These are phyloP conservation scores for Chionodraco myersi DNA, from an alignment of 2,113 vertebrate species.

Conservation along the genomic window DNA sequence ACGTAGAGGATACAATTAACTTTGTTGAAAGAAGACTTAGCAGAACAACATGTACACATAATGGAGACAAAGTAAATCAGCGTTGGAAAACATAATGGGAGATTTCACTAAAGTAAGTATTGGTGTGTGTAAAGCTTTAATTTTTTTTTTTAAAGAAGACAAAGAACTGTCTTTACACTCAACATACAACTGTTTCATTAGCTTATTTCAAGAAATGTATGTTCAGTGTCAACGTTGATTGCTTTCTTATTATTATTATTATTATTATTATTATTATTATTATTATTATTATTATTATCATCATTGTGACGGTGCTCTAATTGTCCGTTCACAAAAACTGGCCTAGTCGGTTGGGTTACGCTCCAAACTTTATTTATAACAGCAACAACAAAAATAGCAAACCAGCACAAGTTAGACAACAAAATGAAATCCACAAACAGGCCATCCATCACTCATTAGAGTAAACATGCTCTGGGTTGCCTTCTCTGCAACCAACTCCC, in stretches of 20 bases:
- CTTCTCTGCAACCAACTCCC: too few relatives aligned
- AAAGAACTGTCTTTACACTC: neutral
- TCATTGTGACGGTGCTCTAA: neutral
- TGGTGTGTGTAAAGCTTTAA: neutral
- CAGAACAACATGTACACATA: neutral
- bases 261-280: too few relatives aligned
- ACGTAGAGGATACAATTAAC: conserved; percentile 2
- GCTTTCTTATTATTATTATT: neutral
- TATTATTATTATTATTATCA: neutral
- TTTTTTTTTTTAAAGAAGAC: neutral
- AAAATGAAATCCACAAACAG: too few relatives aligned
- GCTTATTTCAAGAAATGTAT: neutral
- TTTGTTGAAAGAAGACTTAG: conserved; percentile 1
- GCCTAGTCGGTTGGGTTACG: too few relatives aligned
- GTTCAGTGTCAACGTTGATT: neutral
- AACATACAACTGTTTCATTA: neutral
- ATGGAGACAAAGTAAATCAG: neutral
- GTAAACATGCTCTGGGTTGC: too few relatives aligned
- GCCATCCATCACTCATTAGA: too few relatives aligned
- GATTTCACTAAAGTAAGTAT: neutral
- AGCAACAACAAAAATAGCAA: too few relatives aligned
- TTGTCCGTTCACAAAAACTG: too few relatives aligned
- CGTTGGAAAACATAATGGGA: neutral
- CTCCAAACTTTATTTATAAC: too few relatives aligned
- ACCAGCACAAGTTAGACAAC: too few relatives aligned